Conservation (phyloP, 2,888 invertebrate genomes). For the Caprella mutica region DNA sequence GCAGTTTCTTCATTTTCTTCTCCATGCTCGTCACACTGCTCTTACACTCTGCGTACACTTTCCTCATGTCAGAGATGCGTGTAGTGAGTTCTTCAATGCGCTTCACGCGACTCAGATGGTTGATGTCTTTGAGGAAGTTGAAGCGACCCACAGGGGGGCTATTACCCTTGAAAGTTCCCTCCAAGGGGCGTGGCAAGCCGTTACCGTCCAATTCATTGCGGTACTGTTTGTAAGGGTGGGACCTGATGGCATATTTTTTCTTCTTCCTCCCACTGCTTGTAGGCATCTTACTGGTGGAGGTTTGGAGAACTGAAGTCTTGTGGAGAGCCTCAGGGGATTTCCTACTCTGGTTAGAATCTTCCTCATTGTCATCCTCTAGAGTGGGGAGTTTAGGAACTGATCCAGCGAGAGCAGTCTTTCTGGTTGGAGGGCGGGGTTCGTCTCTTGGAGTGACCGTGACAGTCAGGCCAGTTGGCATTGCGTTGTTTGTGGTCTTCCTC, state of each 20-base stretch:
- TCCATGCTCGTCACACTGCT: constrained; percentile 3
- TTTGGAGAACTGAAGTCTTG: too few species aligned
- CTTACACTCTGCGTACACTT: constrained; percentile 5
- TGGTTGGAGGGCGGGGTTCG: too few species aligned
- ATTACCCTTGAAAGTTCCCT: neutral
- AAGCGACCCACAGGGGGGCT: neutral
- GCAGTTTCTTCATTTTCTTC: constrained; percentile 8
- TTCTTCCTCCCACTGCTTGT: neutral
- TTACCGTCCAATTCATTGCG: constrained; percentile 3
- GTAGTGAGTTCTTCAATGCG: neutral
- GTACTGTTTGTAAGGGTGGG: constrained; percentile 1
- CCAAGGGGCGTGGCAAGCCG: neutral
- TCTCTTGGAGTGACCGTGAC: too few species aligned
- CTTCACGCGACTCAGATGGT: constrained; percentile 5
- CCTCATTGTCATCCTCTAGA: too few species aligned
- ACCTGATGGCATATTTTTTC: constrained; percentile 1
- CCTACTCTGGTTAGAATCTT: too few species aligned
- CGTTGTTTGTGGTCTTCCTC: too few species aligned
- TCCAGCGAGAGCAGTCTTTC: too few species aligned
- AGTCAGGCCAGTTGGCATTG: too few species aligned
- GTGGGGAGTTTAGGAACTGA: too few species aligned
- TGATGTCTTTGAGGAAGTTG: neutral
- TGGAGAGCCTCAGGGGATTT: too few species aligned
- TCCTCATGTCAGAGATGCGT: neutral
- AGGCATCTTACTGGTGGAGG: too few species aligned